These are phyloP conservation scores for Phalacrocorax carbo DNA, from an alignment of 2,113 vertebrate species.

Conservation along the genomic window DNA sequence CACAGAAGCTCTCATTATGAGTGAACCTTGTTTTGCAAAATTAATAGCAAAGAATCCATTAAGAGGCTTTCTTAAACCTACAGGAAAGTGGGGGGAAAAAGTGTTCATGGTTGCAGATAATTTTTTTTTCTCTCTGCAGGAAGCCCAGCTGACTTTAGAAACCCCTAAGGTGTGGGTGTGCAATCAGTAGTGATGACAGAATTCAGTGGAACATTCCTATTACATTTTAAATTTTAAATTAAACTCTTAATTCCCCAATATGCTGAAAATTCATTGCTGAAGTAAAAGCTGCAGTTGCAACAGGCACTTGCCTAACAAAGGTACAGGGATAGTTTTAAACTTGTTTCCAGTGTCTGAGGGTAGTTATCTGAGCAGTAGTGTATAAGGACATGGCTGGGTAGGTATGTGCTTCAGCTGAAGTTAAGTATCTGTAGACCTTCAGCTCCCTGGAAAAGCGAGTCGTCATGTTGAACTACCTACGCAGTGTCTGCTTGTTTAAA, in stretches of 20 bases:
- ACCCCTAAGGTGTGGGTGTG: background rate
- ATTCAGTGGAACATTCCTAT: background rate
- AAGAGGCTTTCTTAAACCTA: conserved; percentile 20
- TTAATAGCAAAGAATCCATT: conserved; percentile 38
- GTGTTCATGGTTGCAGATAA: background rate
- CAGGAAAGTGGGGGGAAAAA: background rate
- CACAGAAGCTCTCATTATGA: conserved; percentile 24
- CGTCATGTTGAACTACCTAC: background rate
- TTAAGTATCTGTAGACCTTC: background rate
- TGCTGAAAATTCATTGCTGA: background rate
- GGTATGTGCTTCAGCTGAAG: background rate
- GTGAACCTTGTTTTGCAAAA: conserved; percentile 22
- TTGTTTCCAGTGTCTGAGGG: background rate
- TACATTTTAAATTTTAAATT: background rate
- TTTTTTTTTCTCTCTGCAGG: background rate
- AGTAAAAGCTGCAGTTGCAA: background rate
- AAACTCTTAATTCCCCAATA: background rate
- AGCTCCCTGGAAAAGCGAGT: background rate
- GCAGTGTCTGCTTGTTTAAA: background rate
- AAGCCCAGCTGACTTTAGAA: background rate
- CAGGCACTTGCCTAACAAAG: background rate
- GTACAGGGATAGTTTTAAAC: background rate
- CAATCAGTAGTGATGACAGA: background rate
- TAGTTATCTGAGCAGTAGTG: background rate
- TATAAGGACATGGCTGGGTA: background rate